Percentiles rank a stretch among this genome's conserved stretches.
phyloP scores from a whole-genome alignment of 30 jellyfish, hydroid and myxozoan genomes.

The Pelagia noctiluca region DNA sequence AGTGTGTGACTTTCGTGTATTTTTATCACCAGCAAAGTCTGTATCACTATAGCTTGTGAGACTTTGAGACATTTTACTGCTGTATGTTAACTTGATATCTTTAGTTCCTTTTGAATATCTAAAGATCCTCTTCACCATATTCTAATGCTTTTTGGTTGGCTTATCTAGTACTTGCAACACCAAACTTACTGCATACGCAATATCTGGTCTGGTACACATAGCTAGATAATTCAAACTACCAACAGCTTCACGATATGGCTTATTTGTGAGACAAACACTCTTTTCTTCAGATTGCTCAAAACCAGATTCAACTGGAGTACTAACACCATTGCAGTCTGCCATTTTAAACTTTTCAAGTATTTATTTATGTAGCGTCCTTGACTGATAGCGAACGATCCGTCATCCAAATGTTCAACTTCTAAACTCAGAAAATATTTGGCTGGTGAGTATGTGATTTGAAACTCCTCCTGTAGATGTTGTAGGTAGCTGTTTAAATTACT shows the following conservation, averaged over 20 bases:
- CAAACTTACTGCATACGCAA: constrained; percentile 56
- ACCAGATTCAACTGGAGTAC: constrained; percentile 66
- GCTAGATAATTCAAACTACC: constrained; percentile 43
- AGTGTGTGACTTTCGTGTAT: constrained; percentile 48
- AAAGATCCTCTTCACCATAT: constrained; percentile 43
- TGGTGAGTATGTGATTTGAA: constrained; percentile 59
- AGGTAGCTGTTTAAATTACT: constrained; percentile 43
- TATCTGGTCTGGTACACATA: constrained; percentile 56
- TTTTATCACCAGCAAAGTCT: constrained; percentile 59
- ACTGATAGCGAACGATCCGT: constrained; percentile 50
- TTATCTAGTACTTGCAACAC: constrained; percentile 42
- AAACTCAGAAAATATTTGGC: constrained; percentile 62
- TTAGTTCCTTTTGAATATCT: constrained; percentile 49
- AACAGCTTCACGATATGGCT: constrained; percentile 17
- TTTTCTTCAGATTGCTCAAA: constrained; percentile 45
- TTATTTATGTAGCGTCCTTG: constrained; percentile 55
- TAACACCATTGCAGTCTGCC: constrained; percentile 42
- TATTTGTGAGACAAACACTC: constrained; percentile 42
- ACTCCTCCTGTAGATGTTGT: constrained; percentile 53
- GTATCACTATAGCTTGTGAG: constrained; percentile 68
- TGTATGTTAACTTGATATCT: constrained; percentile 44
- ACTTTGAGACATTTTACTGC: constrained; percentile 32
- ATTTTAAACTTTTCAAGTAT: constrained; percentile 50
- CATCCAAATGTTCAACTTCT: constrained; percentile 55
- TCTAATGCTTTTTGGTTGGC: constrained; percentile 66